Evolutionary conservation across 2,888 invertebrate genomes (phyloP).

Genomic region (Chalcosyrphus nemorum): DNA sequence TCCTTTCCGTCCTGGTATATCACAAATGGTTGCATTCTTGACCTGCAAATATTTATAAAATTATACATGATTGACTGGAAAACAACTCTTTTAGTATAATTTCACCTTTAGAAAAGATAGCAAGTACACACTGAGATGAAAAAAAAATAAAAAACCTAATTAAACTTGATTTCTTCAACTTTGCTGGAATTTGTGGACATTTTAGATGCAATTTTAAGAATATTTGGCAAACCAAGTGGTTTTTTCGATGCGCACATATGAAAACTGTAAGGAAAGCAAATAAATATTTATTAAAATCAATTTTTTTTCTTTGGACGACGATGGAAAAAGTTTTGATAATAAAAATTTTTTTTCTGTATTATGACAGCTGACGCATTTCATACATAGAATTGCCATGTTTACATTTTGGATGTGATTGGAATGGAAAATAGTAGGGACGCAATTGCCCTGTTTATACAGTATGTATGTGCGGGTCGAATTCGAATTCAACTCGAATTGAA

Average conservation of each 20-base stretch:
- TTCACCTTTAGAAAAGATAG: too few species aligned
- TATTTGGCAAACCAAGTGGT: neutral
- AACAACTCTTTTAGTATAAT: conserved; percentile 24
- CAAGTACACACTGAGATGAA: too few species aligned
- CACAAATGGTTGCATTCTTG: conserved; percentile 52
- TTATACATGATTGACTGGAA: neutral
- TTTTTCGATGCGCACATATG: neutral
- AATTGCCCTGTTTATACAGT: conserved; percentile 21
- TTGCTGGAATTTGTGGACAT: conserved; percentile 22
- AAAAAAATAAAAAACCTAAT: too few species aligned
- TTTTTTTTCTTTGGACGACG: conserved; percentile 15
- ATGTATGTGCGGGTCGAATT: too few species aligned
- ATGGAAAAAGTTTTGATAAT: conserved; percentile 33
- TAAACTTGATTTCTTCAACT: neutral
- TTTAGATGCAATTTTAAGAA: neutral
- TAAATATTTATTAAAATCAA: conserved; percentile 42
- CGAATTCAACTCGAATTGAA: too few species aligned
- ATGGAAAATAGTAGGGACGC: conserved; percentile 17
- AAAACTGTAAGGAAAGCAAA: neutral
- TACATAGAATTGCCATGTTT: conserved; percentile 25
- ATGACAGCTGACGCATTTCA: conserved; percentile 54
- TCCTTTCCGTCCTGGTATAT: conserved; percentile 49
- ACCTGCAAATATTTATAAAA: conserved; percentile 26
- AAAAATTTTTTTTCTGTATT: conserved; percentile 24
- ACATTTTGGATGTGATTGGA: conserved; percentile 2